These are phyloP conservation scores for Danaus melanippus DNA, from an alignment of 1,140 invertebrate genomes.

Conservation along the genomic window DNA sequence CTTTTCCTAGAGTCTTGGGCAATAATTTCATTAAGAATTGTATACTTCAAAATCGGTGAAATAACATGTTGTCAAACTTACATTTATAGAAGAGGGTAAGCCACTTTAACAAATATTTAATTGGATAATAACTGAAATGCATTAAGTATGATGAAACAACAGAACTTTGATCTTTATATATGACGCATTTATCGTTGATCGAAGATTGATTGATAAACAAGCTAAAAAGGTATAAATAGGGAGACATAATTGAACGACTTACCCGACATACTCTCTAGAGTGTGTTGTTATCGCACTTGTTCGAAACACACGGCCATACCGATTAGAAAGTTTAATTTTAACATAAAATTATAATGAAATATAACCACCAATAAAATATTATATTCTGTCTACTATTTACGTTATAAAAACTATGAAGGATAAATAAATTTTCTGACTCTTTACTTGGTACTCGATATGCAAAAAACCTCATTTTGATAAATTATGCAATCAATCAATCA, in stretches of 20 bases:
- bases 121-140: constrained; percentile 21
- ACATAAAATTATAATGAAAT: too few species aligned
- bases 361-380: too few species aligned
- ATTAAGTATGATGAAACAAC: constrained; percentile 42
- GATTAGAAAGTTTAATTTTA: constrained; percentile 2
- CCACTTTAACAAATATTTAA: constrained; percentile 1
- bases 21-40: background rate
- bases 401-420: too few species aligned
- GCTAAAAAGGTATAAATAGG: constrained; percentile 58
- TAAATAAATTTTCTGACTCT: too few species aligned
- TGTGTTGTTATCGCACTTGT: constrained; percentile 43
- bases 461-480: too few species aligned
- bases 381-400: too few species aligned
- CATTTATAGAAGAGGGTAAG: background rate
- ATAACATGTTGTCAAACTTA: background rate
- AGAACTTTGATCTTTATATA: constrained; percentile 12
- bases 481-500: too few species aligned
- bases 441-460: too few species aligned
- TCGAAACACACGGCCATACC: constrained; percentile 25
- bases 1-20: too few species aligned
- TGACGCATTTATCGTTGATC: constrained; percentile 40
- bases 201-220: constrained; percentile 66
- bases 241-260: constrained; percentile 67
- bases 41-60: background rate
- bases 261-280: constrained; percentile 47